These are phyloP conservation scores for Trogon melanurus DNA, from an alignment of 2,113 vertebrate genomes.

Conservation along the genomic window DNA sequence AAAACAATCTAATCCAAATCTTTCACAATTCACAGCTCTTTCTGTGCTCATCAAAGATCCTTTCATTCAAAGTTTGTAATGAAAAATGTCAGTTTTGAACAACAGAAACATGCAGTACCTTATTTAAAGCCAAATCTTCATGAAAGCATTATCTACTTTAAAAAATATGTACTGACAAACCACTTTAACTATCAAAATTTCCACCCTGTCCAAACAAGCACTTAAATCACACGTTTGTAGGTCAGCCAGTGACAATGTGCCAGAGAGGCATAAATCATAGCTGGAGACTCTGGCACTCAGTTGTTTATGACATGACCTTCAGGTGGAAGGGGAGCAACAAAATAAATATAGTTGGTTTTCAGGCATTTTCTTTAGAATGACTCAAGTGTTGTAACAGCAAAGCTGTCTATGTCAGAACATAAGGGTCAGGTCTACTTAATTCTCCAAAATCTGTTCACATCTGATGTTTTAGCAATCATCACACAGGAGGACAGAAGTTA, in stretches of 20 bases:
- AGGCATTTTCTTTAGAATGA: not conserved
- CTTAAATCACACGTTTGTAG: not conserved
- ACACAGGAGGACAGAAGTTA: not conserved
- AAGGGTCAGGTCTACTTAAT: not conserved
- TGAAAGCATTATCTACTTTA: not conserved
- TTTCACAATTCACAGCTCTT: not conserved
- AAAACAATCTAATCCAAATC: not conserved
- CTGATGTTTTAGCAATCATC: not conserved
- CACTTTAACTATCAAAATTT: not conserved
- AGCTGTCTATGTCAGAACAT: not conserved
- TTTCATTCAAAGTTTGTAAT: not conserved
- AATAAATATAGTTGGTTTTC: slow-evolving; percentile 6
- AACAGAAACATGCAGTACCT: not conserved
- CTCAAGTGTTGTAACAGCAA: not conserved
- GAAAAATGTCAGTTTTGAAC: not conserved
- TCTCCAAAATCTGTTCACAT: not conserved
- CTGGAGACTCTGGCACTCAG: not conserved
- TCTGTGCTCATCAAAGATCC: not conserved
- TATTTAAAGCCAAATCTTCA: not conserved
- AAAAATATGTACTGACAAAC: not conserved
- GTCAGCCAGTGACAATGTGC: not conserved
- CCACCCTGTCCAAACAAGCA: not conserved
- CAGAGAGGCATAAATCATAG: slow-evolving; percentile 7
- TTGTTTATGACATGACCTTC: not conserved
- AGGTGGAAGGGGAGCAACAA: not conserved